Base-by-base conservation (phyloP, 2,113 vertebrate genomes). In the Crotalus horridus region DNA sequence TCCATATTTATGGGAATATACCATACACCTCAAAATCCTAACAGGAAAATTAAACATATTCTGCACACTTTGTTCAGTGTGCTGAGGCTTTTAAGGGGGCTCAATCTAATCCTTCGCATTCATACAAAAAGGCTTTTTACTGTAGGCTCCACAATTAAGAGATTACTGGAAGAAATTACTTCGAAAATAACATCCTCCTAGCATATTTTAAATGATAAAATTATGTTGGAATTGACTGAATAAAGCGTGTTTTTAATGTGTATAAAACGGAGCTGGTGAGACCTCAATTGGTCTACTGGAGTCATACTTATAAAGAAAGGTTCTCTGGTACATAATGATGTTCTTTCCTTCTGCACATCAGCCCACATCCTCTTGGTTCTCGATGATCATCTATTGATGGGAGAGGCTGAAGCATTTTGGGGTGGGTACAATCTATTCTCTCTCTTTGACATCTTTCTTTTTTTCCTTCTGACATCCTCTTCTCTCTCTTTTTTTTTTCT, bases 131-230 rank as follows among this genome's bases (percentile, higher is more conserved):
- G 94, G 51, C 88, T 2, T 48, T 95, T 96, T 92, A 64, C 89
- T 91, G 26, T 56, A 90, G 94, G 93, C 92, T 90, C 95, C 90
- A 88, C 94, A 96, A 97, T 96, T 96, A 96, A 95, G 59, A 85
- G 95, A 95, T 94, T 96, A 95, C 95, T 96, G 92, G 94, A 39
- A 94, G 96, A 89, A 91, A 51, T 93, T 85, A 54, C 95, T 92
- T 96, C 96, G 95, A 94, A 90, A 97, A 92, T 56, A 92, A 86
- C 94, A 95, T 85, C 93, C 89, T 95, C 95, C 90, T 89, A 94
- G 93, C 43, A 95, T 93, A 54, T 93, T 95, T 95, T 93, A 2
- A 0, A 74, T 94, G 96, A 92, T 90, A 91, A 86, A 81, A 94
- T 7, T 0, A 88, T 87, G 94, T 69, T 93, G 94, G 93, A 91